Evolutionary conservation across 2,888 invertebrate species (phyloP), one percentile per base, ranked within the genome.

Genomic region (Drosophila mettleri): DNA sequence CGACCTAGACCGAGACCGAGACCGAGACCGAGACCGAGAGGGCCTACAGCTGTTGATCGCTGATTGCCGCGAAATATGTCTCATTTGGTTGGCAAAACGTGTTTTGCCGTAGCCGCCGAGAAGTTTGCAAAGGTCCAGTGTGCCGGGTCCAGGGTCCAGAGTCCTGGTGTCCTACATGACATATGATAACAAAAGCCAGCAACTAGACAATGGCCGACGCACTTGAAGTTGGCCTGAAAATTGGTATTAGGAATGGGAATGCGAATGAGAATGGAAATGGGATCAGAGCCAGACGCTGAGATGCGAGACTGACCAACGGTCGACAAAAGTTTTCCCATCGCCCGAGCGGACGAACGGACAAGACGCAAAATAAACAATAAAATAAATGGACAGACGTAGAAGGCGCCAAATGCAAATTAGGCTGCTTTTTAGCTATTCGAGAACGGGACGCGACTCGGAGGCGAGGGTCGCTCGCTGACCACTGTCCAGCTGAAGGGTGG

Each of bases 11-110:
- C 27, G 7, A 34, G 5, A 10, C 16, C 14, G 22, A 22, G 2
- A 20, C 14, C 0, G 12, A 39, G 22, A 22, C 7, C 27, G 7
- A 34, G 5, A 10, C 16, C 14, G 7, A 12, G 10, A 16, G 12
- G 10, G 2, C 14, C 5, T 33, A 70, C 80, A 86, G 81, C 84
- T 81, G 86, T 63, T 63, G 71, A 29, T 63, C 48, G 59, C 51
- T 78, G 86, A 81, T 86, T 81, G 81, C 81, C 80, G 80, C 80
- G 78, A 81, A 86, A 80, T 79, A 69, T 86, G 69, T 83, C 80
- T 80, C 66, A 79, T 60, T 80, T 82, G 66, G 61, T 38, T 34
- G 48, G 61, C 38, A 48, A 72, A 83, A 65, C 78, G 39, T 45
- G 75, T 81, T 81, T 78, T 48, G 59, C n/a, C 20, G 9, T n/a